Evolutionary conservation across 2,113 vertebrate species (phyloP).

Genomic region (Tetrao urogallus): DNA sequence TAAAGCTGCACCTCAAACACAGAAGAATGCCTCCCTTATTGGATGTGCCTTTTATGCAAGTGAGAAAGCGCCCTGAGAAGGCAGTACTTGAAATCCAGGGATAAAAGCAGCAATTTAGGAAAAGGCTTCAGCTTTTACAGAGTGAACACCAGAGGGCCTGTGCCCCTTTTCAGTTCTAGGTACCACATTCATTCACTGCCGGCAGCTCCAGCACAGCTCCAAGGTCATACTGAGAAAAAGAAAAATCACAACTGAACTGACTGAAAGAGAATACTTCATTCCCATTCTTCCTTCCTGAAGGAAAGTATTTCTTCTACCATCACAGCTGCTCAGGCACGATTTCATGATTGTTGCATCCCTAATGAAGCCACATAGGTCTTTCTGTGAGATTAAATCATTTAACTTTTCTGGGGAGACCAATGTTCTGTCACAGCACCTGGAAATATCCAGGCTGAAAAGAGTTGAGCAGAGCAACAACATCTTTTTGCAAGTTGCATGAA

Average conservation of each 20-base stretch:
- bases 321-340: not conserved
- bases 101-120: constrained; percentile 25
- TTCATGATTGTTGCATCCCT: not conserved
- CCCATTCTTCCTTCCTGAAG: not conserved
- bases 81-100: not conserved
- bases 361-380: not conserved
- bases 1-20: not conserved
- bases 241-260: not conserved
- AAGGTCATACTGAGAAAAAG: not conserved
- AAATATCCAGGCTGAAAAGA: not conserved
- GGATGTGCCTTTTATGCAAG: not conserved
- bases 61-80: constrained; percentile 5
- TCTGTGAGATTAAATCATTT: not conserved
- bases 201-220: not conserved
- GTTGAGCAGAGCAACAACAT: not conserved
- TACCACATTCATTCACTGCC: not conserved
- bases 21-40: not conserved
- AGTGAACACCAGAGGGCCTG: not conserved
- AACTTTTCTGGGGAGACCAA: not conserved
- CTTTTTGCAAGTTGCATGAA: not conserved
- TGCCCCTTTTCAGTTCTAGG: not conserved
- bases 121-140: not conserved
- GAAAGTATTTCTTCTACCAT: not conserved
- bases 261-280: not conserved
- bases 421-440: not conserved